phyloP scores from a whole-genome alignment of 2,113 vertebrate genomes.

The Labeo catla region DNA sequence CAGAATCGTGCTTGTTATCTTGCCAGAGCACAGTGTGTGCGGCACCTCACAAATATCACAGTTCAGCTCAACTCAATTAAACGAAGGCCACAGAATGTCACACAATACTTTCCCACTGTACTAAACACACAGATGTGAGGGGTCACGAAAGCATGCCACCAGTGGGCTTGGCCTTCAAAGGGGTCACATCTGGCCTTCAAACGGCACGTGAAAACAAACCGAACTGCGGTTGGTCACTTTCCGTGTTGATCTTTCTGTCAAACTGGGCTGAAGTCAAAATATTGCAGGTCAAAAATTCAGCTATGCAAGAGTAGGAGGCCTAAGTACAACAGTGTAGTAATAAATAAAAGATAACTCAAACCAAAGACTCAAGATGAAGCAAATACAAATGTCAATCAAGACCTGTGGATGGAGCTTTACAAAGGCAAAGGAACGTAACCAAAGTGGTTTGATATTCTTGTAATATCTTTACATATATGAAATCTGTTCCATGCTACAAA shows the following conservation, averaged over 20 bases:
- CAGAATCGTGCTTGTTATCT: slow-evolving; percentile 3
- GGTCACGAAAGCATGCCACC: slow-evolving; percentile 34
- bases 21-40: slow-evolving; percentile 23
- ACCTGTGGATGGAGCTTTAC: background rate
- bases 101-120: slow-evolving; percentile 52
- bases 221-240: background rate
- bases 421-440: background rate
- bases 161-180: slow-evolving; percentile 21
- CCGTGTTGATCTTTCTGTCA: background rate
- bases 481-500: background rate
- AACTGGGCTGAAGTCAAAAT: too few species aligned
- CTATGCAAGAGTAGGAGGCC: background rate
- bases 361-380: background rate
- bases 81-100: slow-evolving; percentile 61
- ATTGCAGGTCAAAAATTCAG: background rate
- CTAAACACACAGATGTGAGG: background rate
- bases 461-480: background rate
- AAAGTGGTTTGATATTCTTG: background rate
- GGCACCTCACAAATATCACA: slow-evolving; percentile 64
- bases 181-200: background rate
- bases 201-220: slow-evolving; percentile 11
- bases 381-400: background rate
- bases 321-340: background rate
- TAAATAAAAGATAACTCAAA: background rate
- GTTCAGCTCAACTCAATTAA: slow-evolving; percentile 62